Evolutionary conservation across 2,888 invertebrate species (phyloP).

Genomic region (Pycnomerus fuliginosus): DNA sequence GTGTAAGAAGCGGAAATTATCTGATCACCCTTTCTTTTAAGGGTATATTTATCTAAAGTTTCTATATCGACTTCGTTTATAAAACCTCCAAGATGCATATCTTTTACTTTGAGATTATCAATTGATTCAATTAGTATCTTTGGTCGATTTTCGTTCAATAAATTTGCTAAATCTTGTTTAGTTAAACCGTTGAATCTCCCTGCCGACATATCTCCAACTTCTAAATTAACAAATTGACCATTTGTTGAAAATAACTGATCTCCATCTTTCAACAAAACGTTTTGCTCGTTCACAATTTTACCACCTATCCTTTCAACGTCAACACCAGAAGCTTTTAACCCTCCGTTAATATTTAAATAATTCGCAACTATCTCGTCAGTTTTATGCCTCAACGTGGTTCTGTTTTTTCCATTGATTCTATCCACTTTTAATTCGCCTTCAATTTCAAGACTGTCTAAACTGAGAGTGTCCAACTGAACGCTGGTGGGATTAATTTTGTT

Average conservation of each 20-base stretch:
- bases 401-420: slow-evolving; percentile 40
- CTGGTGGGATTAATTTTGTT: too few species aligned
- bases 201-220: slow-evolving; percentile 33
- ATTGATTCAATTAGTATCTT: slow-evolving; percentile 2
- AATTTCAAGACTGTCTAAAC: slow-evolving; percentile 34
- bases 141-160: slow-evolving; percentile 4
- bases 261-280: slow-evolving; percentile 39
- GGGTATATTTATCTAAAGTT: slow-evolving; percentile 51
- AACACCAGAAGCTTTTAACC: slow-evolving; percentile 37
- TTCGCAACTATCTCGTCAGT: slow-evolving; percentile 32
- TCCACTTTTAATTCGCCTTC: slow-evolving; percentile 34
- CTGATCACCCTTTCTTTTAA: slow-evolving; percentile 57
- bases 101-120: slow-evolving; percentile 47
- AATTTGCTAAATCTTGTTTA: slow-evolving; percentile 25
- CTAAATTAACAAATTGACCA: slow-evolving; percentile 33
- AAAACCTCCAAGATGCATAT: slow-evolving; percentile 52
- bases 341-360: slow-evolving; percentile 41
- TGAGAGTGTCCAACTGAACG: slow-evolving; percentile 30
- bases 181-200: slow-evolving; percentile 39
- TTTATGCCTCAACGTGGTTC: slow-evolving; percentile 34
- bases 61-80: slow-evolving; percentile 55
- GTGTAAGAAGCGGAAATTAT: slow-evolving; percentile 46
- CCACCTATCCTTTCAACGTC: slow-evolving; percentile 39
- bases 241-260: slow-evolving; percentile 47
- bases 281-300: slow-evolving; percentile 37